phyloP scores from a whole-genome alignment of 2,888 invertebrate genomes.

The Lasioglossum malachurum region DNA sequence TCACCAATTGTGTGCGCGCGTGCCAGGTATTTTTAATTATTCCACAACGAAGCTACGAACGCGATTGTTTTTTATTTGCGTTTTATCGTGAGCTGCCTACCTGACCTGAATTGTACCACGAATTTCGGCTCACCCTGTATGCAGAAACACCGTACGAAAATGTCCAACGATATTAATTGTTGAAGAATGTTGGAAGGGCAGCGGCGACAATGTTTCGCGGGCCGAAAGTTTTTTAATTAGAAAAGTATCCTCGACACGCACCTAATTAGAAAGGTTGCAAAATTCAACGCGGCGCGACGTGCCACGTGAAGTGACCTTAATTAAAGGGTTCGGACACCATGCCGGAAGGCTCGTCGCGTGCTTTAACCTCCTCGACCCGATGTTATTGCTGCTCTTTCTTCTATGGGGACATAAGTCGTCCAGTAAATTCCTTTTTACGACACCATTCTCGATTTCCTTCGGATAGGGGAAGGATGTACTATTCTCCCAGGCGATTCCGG shows the following conservation, averaged over 20 bases:
- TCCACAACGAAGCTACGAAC: not conserved
- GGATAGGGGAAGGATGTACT: constrained; percentile 50
- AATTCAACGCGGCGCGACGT: constrained; percentile 59
- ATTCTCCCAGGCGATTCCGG: constrained; percentile 49
- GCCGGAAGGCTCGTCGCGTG: constrained; percentile 45
- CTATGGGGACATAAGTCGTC: constrained; percentile 61
- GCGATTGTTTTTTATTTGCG: not conserved
- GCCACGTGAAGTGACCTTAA: constrained; percentile 62
- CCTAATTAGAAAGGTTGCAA: constrained; percentile 69
- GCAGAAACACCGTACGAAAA: constrained; percentile 19
- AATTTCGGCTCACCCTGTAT: not conserved
- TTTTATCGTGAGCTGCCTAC: not conserved
- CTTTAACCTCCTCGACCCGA: constrained; percentile 41
- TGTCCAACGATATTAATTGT: constrained; percentile 17
- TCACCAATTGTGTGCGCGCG: not conserved
- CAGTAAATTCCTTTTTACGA: constrained; percentile 70
- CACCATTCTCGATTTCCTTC: constrained; percentile 63
- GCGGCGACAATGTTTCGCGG: constrained; percentile 50
- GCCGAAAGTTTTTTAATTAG: constrained; percentile 73
- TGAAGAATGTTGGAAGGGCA: constrained; percentile 27
- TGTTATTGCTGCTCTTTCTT: constrained; percentile 59
- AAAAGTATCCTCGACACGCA: constrained; percentile 60
- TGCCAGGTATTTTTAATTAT: not conserved
- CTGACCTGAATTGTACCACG: not conserved
- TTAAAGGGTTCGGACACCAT: constrained; percentile 63